These are phyloP conservation scores for Pterocles orientalis DNA, from an alignment of 2,113 vertebrate species.

Conservation along the genomic window DNA sequence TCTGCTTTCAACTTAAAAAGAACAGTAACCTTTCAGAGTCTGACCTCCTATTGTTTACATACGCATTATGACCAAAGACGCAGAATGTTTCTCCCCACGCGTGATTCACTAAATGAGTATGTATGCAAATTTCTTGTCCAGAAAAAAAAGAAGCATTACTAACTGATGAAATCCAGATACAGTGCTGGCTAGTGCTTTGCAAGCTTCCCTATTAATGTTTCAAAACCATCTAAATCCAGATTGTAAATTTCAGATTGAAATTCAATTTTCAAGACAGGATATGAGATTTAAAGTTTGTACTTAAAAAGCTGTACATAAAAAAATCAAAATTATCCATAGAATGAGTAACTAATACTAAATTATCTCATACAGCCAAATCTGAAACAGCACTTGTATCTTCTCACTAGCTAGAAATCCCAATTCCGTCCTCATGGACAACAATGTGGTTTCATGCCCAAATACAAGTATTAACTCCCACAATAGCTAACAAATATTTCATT, in stretches of 20 bases:
- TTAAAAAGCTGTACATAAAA: background rate
- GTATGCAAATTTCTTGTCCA: background rate
- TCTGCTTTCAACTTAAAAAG: background rate
- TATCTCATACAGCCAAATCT: background rate
- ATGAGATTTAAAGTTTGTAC: background rate
- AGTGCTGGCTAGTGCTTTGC: background rate
- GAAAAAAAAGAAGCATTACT: background rate
- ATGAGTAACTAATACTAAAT: background rate
- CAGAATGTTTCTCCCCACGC: background rate
- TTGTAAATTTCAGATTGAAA: background rate
- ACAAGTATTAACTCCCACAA: background rate
- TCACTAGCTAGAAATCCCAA: background rate
- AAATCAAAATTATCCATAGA: background rate
- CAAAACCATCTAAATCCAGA: background rate
- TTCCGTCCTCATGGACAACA: background rate
- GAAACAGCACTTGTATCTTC: background rate
- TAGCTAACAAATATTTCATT: background rate
- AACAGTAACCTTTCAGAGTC: background rate
- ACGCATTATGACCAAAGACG: background rate
- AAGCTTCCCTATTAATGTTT: background rate
- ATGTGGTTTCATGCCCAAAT: background rate
- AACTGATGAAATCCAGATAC: background rate
- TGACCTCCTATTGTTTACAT: background rate
- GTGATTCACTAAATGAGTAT: background rate
- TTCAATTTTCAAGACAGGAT: background rate